phyloP scores from a whole-genome alignment of 2,888 invertebrate species.

The Panorpa germanica region DNA sequence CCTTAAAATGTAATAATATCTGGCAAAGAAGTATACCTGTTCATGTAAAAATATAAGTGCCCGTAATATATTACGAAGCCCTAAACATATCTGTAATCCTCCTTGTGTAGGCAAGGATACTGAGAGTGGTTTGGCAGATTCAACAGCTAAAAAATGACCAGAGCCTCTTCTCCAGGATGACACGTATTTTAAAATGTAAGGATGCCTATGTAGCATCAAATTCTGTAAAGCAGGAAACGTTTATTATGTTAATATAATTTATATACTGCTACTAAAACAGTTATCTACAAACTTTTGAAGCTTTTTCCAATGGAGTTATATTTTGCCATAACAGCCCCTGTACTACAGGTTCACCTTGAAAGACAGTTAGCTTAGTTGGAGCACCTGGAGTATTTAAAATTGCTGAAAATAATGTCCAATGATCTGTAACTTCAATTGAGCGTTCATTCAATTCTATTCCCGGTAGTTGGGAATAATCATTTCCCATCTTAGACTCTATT shows the following conservation, averaged over 20 bases:
- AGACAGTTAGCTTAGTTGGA: slow-evolving; percentile 47
- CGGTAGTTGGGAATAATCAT: slow-evolving; percentile 50
- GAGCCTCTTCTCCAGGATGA: slow-evolving; percentile 62
- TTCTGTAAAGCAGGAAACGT: slow-evolving; percentile 36
- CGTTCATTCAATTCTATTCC: slow-evolving; percentile 59
- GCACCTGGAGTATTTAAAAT: slow-evolving; percentile 21
- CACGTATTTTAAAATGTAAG: slow-evolving; percentile 65
- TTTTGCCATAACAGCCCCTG: slow-evolving; percentile 41
- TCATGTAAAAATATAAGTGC: slow-evolving; percentile 71
- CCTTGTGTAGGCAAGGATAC: slow-evolving; percentile 43
- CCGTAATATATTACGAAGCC: slow-evolving; percentile 60
- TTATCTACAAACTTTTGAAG: slow-evolving; percentile 42
- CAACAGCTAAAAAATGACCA: slow-evolving; percentile 60
- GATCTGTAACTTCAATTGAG: slow-evolving; percentile 57
- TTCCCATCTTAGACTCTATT: slow-evolving; percentile 70
- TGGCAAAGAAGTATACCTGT: slow-evolving; percentile 29
- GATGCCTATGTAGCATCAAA: slow-evolving; percentile 70
- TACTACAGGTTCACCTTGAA: slow-evolving; percentile 50
- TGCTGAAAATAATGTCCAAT: slow-evolving; percentile 46
- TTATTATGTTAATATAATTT: slow-evolving; percentile 8
- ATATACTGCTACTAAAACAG: slow-evolving; percentile 1
- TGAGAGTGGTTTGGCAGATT: slow-evolving; percentile 58
- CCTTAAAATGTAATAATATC: slow-evolving; percentile 1
- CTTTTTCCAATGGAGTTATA: slow-evolving; percentile 52
- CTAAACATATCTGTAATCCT: slow-evolving; percentile 67